phyloP scores from a whole-genome alignment of 2,113 vertebrate genomes.

The Rana temporaria region DNA sequence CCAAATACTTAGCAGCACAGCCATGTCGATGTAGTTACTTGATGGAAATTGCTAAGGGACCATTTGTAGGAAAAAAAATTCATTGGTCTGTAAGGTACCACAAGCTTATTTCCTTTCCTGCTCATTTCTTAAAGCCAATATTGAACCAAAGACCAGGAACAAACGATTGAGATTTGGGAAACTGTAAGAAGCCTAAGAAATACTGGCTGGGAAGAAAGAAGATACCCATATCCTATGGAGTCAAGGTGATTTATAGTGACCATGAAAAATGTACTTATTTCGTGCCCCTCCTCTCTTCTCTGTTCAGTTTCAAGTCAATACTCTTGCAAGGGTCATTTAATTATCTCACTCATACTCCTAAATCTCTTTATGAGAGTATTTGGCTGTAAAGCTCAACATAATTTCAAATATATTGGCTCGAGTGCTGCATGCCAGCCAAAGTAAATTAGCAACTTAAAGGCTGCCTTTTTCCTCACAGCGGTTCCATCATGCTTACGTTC shows the following conservation, averaged over 20 bases:
- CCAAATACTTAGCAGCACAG: slow-evolving; percentile 45
- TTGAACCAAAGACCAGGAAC: slow-evolving; percentile 39
- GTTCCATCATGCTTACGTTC: background rate
- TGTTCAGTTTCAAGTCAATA: slow-evolving; percentile 68
- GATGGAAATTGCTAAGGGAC: slow-evolving; percentile 34
- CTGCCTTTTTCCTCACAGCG: background rate
- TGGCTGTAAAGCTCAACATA: slow-evolving; percentile 68
- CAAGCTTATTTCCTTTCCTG: slow-evolving; percentile 24
- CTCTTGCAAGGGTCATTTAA: slow-evolving; percentile 66
- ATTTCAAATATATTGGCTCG: slow-evolving; percentile 66
- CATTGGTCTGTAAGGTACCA: slow-evolving; percentile 37
- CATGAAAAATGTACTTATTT: slow-evolving; percentile 69
- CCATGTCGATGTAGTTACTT: slow-evolving; percentile 47
- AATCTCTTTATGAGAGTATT: slow-evolving; percentile 71
- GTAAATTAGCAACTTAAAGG: slow-evolving; percentile 57
- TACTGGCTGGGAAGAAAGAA: slow-evolving; percentile 1
- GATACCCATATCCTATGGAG: slow-evolving; percentile 31
- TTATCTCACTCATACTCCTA: slow-evolving; percentile 69
- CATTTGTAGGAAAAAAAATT: slow-evolving; percentile 49
- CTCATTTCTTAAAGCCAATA: slow-evolving; percentile 47
- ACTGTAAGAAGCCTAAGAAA: slow-evolving; percentile 14
- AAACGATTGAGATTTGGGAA: slow-evolving; percentile 39
- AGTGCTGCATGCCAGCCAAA: background rate
- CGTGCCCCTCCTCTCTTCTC: slow-evolving; percentile 41
- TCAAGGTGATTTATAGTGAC: slow-evolving; percentile 65